phyloP scores from a whole-genome alignment of 2,113 vertebrate species.

The Microtus richardsoni region DNA sequence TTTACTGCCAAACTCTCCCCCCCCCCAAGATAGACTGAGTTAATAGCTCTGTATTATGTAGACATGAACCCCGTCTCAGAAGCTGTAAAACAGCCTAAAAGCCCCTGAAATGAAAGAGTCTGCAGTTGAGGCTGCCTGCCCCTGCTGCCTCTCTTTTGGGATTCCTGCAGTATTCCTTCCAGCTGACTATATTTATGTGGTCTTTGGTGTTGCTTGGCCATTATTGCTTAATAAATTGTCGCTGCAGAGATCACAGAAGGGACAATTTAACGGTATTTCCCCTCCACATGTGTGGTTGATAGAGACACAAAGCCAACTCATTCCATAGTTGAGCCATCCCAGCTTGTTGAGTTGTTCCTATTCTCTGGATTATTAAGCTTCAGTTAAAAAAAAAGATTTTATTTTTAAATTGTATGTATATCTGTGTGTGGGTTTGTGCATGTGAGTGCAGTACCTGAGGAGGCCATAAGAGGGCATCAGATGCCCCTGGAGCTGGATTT shows the following conservation, averaged over 20 bases:
- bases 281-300: background rate
- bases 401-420: background rate
- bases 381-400: background rate
- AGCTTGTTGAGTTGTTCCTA: background rate
- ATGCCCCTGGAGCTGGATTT: background rate
- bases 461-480: background rate
- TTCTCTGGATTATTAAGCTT: constrained; percentile 12
- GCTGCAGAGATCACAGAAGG: constrained; percentile 56
- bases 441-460: background rate
- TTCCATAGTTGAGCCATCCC: background rate
- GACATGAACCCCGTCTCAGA: constrained; percentile 47
- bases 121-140: background rate
- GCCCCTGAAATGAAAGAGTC: constrained; percentile 35
- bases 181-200: constrained; percentile 57
- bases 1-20: background rate
- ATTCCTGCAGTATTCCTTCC: background rate
- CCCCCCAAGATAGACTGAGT: background rate
- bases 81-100: background rate
- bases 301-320: background rate
- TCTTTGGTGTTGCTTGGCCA: background rate
- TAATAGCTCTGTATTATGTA: constrained; percentile 26
- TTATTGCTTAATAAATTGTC: constrained; percentile 75
- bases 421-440: background rate
- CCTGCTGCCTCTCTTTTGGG: background rate
- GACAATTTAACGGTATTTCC: background rate